These are phyloP conservation scores for Lithobius niger DNA, from an alignment of 1,140 invertebrate genomes.

Conservation along the genomic window DNA sequence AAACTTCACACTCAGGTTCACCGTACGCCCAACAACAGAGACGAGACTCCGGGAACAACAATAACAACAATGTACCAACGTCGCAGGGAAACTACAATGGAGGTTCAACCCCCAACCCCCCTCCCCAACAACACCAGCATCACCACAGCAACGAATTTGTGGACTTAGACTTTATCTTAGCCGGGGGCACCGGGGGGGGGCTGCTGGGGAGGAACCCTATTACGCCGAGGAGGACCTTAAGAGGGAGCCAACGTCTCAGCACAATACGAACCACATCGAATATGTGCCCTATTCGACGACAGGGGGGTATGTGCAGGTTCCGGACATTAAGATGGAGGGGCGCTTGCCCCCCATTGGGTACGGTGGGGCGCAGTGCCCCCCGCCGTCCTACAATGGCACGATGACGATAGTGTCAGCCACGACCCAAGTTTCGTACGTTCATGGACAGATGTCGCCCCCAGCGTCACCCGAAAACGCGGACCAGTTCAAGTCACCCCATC, in stretches of 20 bases:
- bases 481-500: conserved; percentile 7
- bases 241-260: not conserved
- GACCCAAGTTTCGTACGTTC: conserved; percentile 19
- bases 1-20: too few relatives aligned
- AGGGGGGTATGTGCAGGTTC: not conserved
- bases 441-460: conserved; percentile 39
- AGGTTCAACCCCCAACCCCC: not conserved
- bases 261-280: not conserved
- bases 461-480: conserved; percentile 35
- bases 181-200: not conserved
- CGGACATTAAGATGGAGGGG: not conserved
- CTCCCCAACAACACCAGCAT: not conserved
- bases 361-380: not conserved
- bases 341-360: not conserved
- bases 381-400: conserved; percentile 18
- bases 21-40: too few relatives aligned
- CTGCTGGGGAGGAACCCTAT: not conserved
- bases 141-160: conserved; percentile 4
- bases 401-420: conserved; percentile 21
- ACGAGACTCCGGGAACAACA: too few relatives aligned
- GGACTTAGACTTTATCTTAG: conserved; percentile 1
- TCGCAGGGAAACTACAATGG: not conserved
- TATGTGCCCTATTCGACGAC: not conserved
- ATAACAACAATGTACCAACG: too few relatives aligned
- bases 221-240: not conserved